phyloP scores from a whole-genome alignment of 2,113 vertebrate genomes.

The Triplophysa dalaica region DNA sequence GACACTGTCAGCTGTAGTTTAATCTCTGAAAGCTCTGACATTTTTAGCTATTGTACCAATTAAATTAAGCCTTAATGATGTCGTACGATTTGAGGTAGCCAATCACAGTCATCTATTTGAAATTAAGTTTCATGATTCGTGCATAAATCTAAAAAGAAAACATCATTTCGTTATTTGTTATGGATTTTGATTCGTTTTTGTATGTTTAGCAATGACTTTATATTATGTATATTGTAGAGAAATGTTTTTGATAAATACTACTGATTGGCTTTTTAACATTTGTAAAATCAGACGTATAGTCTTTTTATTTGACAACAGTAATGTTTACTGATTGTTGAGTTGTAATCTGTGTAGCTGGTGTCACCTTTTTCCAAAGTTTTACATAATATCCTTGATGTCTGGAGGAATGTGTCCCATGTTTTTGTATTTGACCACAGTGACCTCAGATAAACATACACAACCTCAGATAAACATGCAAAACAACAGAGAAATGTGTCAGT shows the following conservation, averaged over 20 bases:
- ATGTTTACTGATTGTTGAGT: background rate
- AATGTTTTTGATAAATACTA: background rate
- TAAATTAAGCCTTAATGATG: background rate
- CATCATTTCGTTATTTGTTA: background rate
- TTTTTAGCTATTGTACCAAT: background rate
- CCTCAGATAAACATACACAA: background rate
- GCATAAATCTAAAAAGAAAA: background rate
- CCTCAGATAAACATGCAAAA: too few species aligned
- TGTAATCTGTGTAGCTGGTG: background rate
- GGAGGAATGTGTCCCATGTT: background rate
- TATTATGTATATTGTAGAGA: background rate
- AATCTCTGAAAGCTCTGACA: too few species aligned
- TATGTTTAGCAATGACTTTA: background rate
- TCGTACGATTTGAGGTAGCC: background rate
- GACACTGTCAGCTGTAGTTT: slow-evolving; percentile 25
- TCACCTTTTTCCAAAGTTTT: background rate
- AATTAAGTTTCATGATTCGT: background rate
- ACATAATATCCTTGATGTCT: background rate
- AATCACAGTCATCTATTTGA: background rate
- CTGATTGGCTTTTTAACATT: background rate
- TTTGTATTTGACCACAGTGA: background rate
- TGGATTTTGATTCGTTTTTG: background rate
- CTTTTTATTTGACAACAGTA: background rate
- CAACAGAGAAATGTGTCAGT: background rate
- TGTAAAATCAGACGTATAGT: background rate